Percentiles rank a stretch among this genome's conserved stretches.
These are phyloP conservation scores for Ceyx cyanopectus DNA, from an alignment of 2,113 vertebrate genomes.

Conservation along the genomic window DNA sequence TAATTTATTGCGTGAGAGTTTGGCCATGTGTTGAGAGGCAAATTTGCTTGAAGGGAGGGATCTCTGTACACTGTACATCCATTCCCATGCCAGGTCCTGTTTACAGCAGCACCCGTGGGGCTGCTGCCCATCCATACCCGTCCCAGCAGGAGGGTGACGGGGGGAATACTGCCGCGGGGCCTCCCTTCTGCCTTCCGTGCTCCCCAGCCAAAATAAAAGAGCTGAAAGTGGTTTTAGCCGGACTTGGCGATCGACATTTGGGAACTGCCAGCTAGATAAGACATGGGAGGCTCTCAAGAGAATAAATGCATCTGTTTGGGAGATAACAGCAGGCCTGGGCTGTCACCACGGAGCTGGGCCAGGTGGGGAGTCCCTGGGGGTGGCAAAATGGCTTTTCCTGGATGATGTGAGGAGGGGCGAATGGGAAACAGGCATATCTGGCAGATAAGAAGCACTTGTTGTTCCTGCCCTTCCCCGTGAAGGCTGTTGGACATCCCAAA, in stretches of 20 bases:
- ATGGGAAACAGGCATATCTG: background rate
- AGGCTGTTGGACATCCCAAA: fast-evolving
- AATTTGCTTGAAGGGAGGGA: slow-evolving; percentile 66
- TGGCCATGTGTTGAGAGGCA: slow-evolving; percentile 70
- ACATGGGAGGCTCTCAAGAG: slow-evolving; percentile 38
- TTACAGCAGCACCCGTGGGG: background rate
- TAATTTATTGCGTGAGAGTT: slow-evolving; percentile 77
- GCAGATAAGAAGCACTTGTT: background rate
- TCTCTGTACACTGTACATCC: slow-evolving; percentile 55
- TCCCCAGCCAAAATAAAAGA: background rate
- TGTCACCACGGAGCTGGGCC: background rate
- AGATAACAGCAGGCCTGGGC: slow-evolving; percentile 42
- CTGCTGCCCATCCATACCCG: background rate
- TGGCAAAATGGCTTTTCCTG: background rate
- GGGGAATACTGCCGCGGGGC: background rate
- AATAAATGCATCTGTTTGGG: slow-evolving; percentile 40
- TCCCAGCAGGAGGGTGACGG: background rate
- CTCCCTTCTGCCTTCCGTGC: background rate
- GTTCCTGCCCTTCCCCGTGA: background rate
- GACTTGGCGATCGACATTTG: background rate
- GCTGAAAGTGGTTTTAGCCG: slow-evolving; percentile 4
- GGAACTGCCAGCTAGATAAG: slow-evolving; percentile 26
- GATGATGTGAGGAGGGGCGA: background rate
- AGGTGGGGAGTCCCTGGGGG: slow-evolving; percentile 24
- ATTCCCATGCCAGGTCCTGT: slow-evolving; percentile 39